Evolutionary conservation across 2,113 vertebrate species (phyloP).

Genomic region (Lichenostomus cassidix): DNA sequence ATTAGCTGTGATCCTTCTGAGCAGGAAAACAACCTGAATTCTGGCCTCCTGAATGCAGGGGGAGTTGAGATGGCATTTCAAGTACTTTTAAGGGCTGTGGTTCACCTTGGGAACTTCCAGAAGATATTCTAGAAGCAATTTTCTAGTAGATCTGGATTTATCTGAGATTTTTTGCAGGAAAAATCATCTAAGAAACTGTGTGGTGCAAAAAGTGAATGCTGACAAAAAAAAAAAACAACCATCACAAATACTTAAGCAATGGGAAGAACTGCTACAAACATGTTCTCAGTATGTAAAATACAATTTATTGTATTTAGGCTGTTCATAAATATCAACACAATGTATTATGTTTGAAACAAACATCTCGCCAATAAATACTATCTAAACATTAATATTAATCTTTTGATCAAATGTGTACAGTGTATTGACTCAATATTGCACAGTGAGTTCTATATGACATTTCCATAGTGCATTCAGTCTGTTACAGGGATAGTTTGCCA

Average conservation of each 20-base stretch:
- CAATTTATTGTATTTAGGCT: constrained; percentile 73
- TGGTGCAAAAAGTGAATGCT: not conserved
- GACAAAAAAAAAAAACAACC: not conserved
- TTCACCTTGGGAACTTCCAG: not conserved
- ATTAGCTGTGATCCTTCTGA: not conserved
- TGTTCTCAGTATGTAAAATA: constrained; percentile 73
- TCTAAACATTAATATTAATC: constrained; percentile 26
- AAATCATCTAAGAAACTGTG: not conserved
- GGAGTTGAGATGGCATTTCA: not conserved
- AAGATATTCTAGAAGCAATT: not conserved
- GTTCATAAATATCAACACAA: constrained; percentile 46
- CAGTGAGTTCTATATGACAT: constrained; percentile 13
- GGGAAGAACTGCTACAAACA: not conserved
- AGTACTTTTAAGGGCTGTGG: not conserved
- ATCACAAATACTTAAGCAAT: not conserved
- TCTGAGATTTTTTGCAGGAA: not conserved
- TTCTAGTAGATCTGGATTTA: not conserved
- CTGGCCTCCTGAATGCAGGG: not conserved
- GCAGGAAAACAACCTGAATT: not conserved
- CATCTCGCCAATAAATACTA: constrained; percentile 59
- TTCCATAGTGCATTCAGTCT: constrained; percentile 30
- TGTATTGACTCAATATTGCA: constrained; percentile 50
- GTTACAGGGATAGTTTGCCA: constrained; percentile 40
- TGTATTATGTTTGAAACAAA: constrained; percentile 58
- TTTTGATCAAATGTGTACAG: constrained; percentile 21